A percentile compares a stretch with the other conserved stretches of the same genome.
phyloP scores from a whole-genome alignment of 2,888 invertebrate species.

The Lamproptera curius region DNA sequence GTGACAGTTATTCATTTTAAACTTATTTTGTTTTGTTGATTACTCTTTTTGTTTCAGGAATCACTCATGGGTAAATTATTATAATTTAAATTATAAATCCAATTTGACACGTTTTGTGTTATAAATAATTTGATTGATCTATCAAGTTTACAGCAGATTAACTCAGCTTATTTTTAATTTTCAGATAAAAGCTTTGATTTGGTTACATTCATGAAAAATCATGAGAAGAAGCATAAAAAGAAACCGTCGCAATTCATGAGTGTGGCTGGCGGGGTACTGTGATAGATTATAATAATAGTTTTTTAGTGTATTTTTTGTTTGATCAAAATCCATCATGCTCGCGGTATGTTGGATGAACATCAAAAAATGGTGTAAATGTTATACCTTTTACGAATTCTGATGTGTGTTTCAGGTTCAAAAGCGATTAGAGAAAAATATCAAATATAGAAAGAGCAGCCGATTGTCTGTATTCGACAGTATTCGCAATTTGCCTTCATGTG shows the following conservation, averaged over 20 bases:
- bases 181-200: constrained; percentile 59
- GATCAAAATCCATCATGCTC: background rate
- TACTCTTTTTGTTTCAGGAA: constrained; percentile 44
- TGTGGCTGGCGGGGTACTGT: constrained; percentile 55
- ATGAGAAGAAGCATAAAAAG: constrained; percentile 51
- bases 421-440: constrained; percentile 45
- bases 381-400: background rate
- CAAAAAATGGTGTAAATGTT: background rate
- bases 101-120: no score
- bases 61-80: constrained; percentile 46
- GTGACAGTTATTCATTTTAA: constrained; percentile 21
- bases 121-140: no score
- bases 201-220: constrained; percentile 46
- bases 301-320: background rate
- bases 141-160: background rate
- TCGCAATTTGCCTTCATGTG: constrained; percentile 42
- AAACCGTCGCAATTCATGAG: constrained; percentile 56
- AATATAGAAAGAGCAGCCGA: constrained; percentile 47
- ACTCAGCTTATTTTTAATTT: constrained; percentile 29
- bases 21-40: constrained; percentile 28
- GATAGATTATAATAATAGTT: constrained; percentile 27
- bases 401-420: constrained; percentile 48
- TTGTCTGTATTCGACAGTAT: constrained; percentile 50
- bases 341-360: constrained; percentile 6
- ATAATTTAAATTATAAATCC: no score